Percentiles rank a stretch among this genome's conserved stretches.
phyloP scores from a whole-genome alignment of 2,888 invertebrate genomes.

The Lydus trimaculatus region DNA sequence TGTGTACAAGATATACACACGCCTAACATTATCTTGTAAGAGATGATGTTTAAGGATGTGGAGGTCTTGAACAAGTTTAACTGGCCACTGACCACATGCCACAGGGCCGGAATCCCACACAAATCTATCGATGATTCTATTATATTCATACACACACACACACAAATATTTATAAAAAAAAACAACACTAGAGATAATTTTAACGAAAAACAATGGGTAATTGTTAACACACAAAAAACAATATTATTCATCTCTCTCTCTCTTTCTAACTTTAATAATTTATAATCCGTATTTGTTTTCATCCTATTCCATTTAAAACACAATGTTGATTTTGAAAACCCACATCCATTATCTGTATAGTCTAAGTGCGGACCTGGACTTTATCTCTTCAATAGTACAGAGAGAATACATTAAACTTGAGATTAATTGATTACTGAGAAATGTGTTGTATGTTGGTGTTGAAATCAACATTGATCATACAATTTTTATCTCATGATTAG shows the following conservation, averaged over 20 bases:
- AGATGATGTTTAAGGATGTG: not conserved
- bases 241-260: not conserved
- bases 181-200: not conserved
- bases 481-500: slow-evolving; percentile 21
- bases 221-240: not conserved
- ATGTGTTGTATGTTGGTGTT: slow-evolving; percentile 21
- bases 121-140: slow-evolving; percentile 7
- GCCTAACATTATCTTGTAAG: slow-evolving; percentile 21
- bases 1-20: slow-evolving; percentile 33
- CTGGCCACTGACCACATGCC: slow-evolving; percentile 7
- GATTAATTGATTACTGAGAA: slow-evolving; percentile 40
- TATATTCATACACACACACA: not conserved
- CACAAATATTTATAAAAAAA: not conserved
- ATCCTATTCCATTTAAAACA: not conserved
- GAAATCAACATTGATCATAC: slow-evolving; percentile 34
- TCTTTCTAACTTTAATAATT: not conserved
- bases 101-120: slow-evolving; percentile 17
- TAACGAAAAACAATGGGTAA: not conserved
- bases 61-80: slow-evolving; percentile 7
- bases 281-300: not conserved
- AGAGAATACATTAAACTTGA: slow-evolving; percentile 41
- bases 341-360: not conserved
- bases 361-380: slow-evolving; percentile 30
- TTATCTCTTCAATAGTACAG: slow-evolving; percentile 31
- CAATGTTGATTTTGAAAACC: not conserved